These are phyloP conservation scores for Cairina moschata DNA, from an alignment of 2,113 vertebrate species.

Conservation along the genomic window DNA sequence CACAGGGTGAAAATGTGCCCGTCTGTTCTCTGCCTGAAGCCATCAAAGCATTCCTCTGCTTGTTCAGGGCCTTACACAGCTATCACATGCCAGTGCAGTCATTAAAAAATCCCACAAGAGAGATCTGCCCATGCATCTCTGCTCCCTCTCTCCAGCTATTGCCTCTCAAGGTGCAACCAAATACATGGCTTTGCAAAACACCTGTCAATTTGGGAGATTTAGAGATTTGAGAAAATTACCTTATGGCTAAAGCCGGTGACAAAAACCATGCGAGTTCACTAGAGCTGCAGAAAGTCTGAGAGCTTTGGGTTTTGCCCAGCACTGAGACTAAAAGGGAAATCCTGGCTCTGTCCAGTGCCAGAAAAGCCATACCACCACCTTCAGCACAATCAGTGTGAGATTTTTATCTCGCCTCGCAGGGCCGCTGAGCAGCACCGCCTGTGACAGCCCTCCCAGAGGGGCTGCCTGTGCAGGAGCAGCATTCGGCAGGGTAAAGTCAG, in stretches of 20 bases:
- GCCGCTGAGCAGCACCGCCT: background rate
- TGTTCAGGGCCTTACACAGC: background rate
- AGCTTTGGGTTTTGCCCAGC: background rate
- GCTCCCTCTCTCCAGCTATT: background rate
- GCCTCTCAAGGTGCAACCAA: background rate
- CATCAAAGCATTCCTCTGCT: background rate
- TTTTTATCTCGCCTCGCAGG: background rate
- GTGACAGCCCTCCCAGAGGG: background rate
- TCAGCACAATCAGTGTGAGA: background rate
- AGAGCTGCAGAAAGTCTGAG: background rate
- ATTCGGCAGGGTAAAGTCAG: background rate
- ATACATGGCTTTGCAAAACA: background rate
- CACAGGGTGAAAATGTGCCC: background rate
- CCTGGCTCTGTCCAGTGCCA: background rate
- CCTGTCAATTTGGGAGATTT: background rate
- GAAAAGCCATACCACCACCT: background rate
- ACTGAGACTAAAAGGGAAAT: background rate
- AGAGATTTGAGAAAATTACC: background rate
- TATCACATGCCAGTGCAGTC: background rate
- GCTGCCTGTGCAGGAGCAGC: background rate
- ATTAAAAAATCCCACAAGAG: background rate
- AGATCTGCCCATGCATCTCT: background rate
- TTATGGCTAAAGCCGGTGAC: background rate
- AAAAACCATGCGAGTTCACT: background rate
- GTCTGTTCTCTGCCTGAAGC: background rate